Percentiles rank a stretch among this genome's conserved stretches.
These are phyloP conservation scores for Meteorus cinctellus DNA, from an alignment of 2,888 invertebrate species.

Conservation along the genomic window DNA sequence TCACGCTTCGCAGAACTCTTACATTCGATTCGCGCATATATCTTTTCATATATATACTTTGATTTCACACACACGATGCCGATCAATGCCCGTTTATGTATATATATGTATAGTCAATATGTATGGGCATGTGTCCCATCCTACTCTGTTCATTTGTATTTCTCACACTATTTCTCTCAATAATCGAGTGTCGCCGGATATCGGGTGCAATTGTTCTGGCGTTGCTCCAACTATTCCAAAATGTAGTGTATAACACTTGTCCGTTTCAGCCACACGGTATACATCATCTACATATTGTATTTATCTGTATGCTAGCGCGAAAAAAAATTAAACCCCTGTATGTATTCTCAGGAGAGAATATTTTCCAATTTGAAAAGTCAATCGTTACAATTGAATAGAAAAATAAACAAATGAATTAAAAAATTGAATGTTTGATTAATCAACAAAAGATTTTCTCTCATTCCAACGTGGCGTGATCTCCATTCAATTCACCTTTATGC, in stretches of 20 bases:
- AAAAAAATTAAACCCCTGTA: not conserved
- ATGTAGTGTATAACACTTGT: slow-evolving; percentile 48
- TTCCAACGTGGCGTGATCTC: not conserved
- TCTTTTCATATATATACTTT: not conserved
- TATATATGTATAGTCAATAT: not conserved
- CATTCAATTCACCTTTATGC: not conserved
- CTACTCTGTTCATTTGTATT: slow-evolving; percentile 56
- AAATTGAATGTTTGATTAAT: not conserved
- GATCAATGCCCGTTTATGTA: not conserved
- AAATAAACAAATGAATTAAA: not conserved
- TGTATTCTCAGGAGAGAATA: not conserved
- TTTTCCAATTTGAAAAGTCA: not conserved
- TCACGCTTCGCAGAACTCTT: not conserved
- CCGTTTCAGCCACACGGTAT: slow-evolving; percentile 43
- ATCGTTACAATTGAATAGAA: not conserved
- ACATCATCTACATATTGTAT: slow-evolving; percentile 11
- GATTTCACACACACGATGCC: not conserved
- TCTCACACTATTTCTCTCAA: slow-evolving; percentile 57
- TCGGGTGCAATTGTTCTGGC: slow-evolving; percentile 57
- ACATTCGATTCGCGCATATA: not conserved
- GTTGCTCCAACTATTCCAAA: slow-evolving; percentile 48
- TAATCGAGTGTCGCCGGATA: slow-evolving; percentile 59
- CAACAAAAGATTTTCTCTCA: not conserved
- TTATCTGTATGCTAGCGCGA: not conserved
- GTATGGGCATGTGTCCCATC: not conserved